Base-by-base conservation (phyloP, 2,888 invertebrate genomes). In the Cryptocephalus moraei region DNA sequence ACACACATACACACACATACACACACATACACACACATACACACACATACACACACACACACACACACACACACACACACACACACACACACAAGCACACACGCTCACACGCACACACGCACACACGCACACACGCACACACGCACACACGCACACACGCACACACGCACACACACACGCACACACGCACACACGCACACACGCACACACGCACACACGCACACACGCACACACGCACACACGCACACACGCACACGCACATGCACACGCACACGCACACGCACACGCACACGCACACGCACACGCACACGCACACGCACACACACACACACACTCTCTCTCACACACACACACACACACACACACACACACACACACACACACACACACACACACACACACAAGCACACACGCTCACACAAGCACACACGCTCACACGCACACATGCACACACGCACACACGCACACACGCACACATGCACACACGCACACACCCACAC, bases 291-390 rank as follows among this genome's bases (percentile, higher is more conserved):
- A 40, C 40, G 9, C 40, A 40, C n/a, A 11, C 38, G 9, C 40
- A 40, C 40, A 40, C 40, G 9, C 40, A 40, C 40, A 40, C 40
- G 9, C 40, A 40, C 40, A 40, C 40, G 9, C 40, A 40, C 40
- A 40, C 40, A 40, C 40, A 40, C 40, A 40, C 40, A 40, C 40
- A 40, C 40, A 40, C 40, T 8, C 40, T 8, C 40, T 8, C 40
- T 8, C 40, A 40, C 40, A 40, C 40, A 40, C 40, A 40, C 40
- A 40, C 40, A 40, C 40, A 40, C 40, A 40, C 40, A 40, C 40
- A 40, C 40, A 40, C 40, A 40, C 40, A 40, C 40, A 40, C 40
- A 40, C 40, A 40, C 40, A 40, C 40, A 40, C 40, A 40, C 40
- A 40, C 40, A 40, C 40, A 40, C 12, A 40, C 12, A 9, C 40